Evolutionary conservation across 2,797 vertebrate species (phyloP).

Genomic region (Acanthiza pusilla): DNA sequence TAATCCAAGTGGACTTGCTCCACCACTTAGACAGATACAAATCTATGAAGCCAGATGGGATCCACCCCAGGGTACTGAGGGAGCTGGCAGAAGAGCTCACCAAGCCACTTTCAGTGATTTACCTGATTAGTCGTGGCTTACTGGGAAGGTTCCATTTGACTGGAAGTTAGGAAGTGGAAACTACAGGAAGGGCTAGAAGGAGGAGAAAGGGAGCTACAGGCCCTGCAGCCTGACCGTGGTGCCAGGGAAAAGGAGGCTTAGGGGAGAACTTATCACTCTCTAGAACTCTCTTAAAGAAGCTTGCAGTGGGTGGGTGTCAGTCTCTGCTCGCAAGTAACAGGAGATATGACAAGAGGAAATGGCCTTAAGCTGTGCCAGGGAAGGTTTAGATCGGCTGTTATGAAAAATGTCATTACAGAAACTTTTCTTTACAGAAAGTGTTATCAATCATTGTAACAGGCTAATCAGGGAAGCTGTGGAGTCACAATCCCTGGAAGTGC

Average conservation of each 20-base stretch:
- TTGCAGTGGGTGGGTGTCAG: rapidly evolving
- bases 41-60: background rate
- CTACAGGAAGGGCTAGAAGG: background rate
- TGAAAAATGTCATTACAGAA: background rate
- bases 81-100: background rate
- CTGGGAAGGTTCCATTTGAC: background rate
- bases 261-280: background rate
- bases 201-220: too few relatives aligned
- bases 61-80: background rate
- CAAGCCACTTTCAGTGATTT: background rate
- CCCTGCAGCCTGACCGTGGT: background rate
- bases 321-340: background rate
- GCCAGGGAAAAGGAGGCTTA: background rate
- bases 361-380: background rate
- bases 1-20: background rate
- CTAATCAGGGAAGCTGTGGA: background rate
- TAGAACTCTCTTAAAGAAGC: background rate
- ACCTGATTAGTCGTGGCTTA: background rate
- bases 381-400: background rate
- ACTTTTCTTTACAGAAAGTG: background rate
- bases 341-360: background rate
- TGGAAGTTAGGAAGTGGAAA: background rate
- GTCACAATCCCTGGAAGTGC: background rate
- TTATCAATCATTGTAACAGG: background rate
- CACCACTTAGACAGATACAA: background rate